Conservation (phyloP, 2,888 invertebrate species). For the Pseudeuparius sepicola region DNA sequence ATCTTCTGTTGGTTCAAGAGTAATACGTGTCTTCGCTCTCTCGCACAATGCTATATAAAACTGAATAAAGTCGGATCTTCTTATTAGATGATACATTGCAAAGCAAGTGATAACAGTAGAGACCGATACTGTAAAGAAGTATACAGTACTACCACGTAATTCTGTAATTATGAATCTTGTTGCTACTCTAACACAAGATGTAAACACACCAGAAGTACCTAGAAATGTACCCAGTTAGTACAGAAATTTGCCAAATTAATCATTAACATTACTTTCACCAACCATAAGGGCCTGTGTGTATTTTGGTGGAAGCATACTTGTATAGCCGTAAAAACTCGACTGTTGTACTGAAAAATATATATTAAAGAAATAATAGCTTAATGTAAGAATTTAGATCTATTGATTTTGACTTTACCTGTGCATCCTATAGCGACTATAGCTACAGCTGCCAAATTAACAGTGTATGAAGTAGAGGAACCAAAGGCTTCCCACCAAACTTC, state of each 20-base stretch:
- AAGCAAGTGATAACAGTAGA: conserved; percentile 67
- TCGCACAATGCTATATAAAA: conserved; percentile 69
- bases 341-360: conserved; percentile 58
- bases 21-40: conserved; percentile 66
- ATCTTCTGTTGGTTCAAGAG: conserved; percentile 78
- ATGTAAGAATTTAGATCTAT: no score
- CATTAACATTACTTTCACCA: conserved; percentile 64
- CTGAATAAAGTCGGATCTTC: conserved; percentile 71
- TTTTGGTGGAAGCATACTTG: conserved; percentile 79
- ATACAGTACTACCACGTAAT: conserved; percentile 70
- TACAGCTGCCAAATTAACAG: conserved; percentile 72
- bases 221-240: conserved; percentile 23
- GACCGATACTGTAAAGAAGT: conserved; percentile 78
- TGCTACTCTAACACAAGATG: conserved; percentile 72
- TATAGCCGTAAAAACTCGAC: conserved; percentile 89
- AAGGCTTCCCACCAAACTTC: conserved; percentile 84
- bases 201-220: conserved; percentile 82
- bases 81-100: conserved; percentile 64
- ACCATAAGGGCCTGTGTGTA: conserved; percentile 94
- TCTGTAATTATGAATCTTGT: conserved; percentile 72
- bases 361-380: no score
- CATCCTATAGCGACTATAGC: conserved; percentile 81
- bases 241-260: neutral
- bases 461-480: conserved; percentile 66
- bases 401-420: no score